phyloP scores from a whole-genome alignment of 2,888 invertebrate genomes.

The Lasioglossum malachurum region DNA sequence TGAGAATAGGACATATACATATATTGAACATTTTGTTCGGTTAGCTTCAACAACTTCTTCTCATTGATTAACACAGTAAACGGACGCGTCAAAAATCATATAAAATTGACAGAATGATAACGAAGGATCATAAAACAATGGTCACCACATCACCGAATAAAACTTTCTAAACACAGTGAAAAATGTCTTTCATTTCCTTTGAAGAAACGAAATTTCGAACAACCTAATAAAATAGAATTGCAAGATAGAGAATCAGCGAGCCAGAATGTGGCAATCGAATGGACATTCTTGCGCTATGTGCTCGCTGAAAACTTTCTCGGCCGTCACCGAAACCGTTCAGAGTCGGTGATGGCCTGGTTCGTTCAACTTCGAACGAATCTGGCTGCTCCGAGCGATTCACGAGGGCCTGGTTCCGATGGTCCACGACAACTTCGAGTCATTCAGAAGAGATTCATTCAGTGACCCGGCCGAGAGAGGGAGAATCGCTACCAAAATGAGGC shows the following conservation, averaged over 20 bases:
- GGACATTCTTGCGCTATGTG: not conserved
- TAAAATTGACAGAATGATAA: no score
- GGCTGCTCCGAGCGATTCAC: not conserved
- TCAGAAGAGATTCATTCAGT: constrained; percentile 9
- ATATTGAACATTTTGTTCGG: no score
- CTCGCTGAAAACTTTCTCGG: not conserved
- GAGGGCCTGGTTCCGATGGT: not conserved
- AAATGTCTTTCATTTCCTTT: no score
- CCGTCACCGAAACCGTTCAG: not conserved
- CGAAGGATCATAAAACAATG: no score
- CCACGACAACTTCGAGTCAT: not conserved
- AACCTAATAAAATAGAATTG: not conserved
- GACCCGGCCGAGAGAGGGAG: not conserved
- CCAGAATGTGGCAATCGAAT: not conserved
- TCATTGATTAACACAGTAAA: no score
- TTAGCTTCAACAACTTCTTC: no score
- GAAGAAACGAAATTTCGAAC: no score
- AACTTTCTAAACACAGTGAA: no score
- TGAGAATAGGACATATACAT: no score
- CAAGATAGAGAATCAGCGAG: not conserved
- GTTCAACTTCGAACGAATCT: constrained; percentile 4
- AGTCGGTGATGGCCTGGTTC: not conserved
- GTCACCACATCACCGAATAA: no score
- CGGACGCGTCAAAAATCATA: no score
- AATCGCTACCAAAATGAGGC: constrained; percentile 16